Conservation (phyloP, 2,797 vertebrate genomes). For the Notolabrus celidotus region DNA sequence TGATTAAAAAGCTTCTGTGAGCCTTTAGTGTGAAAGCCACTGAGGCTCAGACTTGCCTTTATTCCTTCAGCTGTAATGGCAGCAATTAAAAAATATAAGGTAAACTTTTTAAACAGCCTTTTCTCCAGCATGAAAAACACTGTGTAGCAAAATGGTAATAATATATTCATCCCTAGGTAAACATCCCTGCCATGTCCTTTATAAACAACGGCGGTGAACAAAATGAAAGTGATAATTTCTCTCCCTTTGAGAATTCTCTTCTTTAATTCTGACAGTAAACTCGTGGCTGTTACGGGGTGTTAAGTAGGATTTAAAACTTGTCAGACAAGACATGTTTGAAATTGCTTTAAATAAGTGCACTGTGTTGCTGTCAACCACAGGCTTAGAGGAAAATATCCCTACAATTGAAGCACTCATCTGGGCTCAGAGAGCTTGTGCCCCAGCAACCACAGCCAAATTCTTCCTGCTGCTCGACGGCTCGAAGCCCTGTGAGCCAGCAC, state of each 20-base stretch:
- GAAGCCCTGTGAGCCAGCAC: conserved; percentile 84
- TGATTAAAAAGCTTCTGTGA: conserved; percentile 51
- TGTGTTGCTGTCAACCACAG: conserved; percentile 90
- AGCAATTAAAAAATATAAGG: conserved; percentile 84
- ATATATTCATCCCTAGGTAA: conserved; percentile 89
- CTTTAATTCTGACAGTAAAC: conserved; percentile 92
- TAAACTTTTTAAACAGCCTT: conserved; percentile 80
- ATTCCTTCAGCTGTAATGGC: conserved; percentile 78
- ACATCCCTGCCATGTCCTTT: conserved; percentile 85
- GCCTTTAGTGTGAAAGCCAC: conserved; percentile 64
- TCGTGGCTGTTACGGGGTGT: conserved; percentile 89
- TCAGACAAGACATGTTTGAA: conserved; percentile 93
- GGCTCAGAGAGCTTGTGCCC: conserved; percentile 83
- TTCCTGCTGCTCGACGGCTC: conserved; percentile 41
- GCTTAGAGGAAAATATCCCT: conserved; percentile 90
- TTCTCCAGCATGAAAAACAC: conserved; percentile 81
- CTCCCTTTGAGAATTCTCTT: conserved; percentile 87
- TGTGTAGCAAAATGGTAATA: conserved; percentile 84
- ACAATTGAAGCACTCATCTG: conserved; percentile 89
- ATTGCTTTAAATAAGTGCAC: conserved; percentile 92
- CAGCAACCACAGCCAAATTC: conserved; percentile 71
- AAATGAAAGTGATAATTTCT: conserved; percentile 89
- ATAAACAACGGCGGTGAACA: conserved; percentile 85
- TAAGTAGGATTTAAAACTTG: conserved; percentile 93
- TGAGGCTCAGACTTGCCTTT: conserved; percentile 62